Evolutionary conservation across 2,113 vertebrate species (phyloP).

Genomic region (Scolopax mira): DNA sequence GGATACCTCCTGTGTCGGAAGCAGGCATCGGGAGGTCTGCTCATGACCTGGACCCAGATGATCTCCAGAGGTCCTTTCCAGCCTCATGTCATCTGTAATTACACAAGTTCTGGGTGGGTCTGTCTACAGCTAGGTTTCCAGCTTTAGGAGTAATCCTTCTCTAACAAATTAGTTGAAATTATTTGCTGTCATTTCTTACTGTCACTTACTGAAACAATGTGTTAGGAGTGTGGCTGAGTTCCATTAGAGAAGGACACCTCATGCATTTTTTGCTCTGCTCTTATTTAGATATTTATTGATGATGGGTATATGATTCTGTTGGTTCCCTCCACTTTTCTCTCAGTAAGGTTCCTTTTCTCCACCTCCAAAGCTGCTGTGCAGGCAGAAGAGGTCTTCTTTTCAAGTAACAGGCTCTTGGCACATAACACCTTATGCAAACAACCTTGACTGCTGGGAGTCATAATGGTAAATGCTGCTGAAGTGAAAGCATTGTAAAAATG

Average conservation of each 20-base stretch:
- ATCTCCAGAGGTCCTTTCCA: no score
- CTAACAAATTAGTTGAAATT: neutral
- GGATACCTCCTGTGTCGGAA: neutral
- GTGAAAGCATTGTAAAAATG: neutral
- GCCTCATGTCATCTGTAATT: neutral
- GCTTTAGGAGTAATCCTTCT: neutral
- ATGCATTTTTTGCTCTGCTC: neutral
- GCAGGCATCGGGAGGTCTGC: neutral
- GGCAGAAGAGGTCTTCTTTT: conserved; percentile 18
- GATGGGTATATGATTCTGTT: neutral
- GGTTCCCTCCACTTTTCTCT: neutral
- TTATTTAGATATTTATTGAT: neutral
- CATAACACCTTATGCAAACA: conserved; percentile 7
- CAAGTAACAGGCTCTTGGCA: neutral
- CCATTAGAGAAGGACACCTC: neutral
- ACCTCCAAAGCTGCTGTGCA: neutral
- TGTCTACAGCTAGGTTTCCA: neutral
- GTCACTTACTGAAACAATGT: neutral
- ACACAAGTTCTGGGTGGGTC: neutral
- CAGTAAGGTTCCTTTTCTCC: neutral
- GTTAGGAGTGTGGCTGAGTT: neutral
- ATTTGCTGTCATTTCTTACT: neutral
- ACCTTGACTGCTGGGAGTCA: neutral
- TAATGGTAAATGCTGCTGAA: conserved; percentile 9
- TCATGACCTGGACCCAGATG: neutral